phyloP scores from a whole-genome alignment of 2,888 invertebrate species.

The Pyrrhia umbra region DNA sequence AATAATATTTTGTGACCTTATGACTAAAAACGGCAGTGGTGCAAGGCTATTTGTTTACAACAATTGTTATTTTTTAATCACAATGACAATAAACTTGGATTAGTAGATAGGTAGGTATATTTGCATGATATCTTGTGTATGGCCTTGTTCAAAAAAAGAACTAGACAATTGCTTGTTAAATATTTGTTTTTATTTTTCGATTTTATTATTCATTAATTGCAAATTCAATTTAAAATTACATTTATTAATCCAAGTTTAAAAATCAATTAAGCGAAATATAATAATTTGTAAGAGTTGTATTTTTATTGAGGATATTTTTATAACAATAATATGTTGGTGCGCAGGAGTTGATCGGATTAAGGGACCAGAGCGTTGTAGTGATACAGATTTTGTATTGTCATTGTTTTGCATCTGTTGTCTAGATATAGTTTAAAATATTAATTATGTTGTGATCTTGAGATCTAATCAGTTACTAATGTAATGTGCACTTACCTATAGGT shows the following conservation, averaged over 20 bases:
- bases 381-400: constrained; percentile 64
- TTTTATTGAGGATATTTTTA: constrained; percentile 64
- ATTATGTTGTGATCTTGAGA: constrained; percentile 81
- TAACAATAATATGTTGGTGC: constrained; percentile 69
- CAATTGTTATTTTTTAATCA: constrained; percentile 21
- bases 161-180: background rate
- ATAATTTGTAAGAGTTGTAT: constrained; percentile 57
- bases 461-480: constrained; percentile 81
- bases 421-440: constrained; percentile 70
- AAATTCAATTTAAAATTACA: background rate
- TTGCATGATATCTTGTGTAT: background rate
- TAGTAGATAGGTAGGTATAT: constrained; percentile 3
- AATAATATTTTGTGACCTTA: constrained; percentile 28
- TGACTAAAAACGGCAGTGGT: constrained; percentile 16
- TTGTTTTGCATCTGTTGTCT: constrained; percentile 71
- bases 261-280: constrained; percentile 33
- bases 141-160: background rate
- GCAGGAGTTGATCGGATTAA: constrained; percentile 66
- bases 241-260: constrained; percentile 30
- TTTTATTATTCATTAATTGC: constrained; percentile 8
- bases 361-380: constrained; percentile 82
- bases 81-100: constrained; percentile 16
- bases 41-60: constrained; percentile 13
- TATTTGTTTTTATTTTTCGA: background rate
- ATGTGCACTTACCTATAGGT: constrained; percentile 78